phyloP scores from a whole-genome alignment of 2,113 vertebrate genomes.

The Corythornis madagascariensis region DNA sequence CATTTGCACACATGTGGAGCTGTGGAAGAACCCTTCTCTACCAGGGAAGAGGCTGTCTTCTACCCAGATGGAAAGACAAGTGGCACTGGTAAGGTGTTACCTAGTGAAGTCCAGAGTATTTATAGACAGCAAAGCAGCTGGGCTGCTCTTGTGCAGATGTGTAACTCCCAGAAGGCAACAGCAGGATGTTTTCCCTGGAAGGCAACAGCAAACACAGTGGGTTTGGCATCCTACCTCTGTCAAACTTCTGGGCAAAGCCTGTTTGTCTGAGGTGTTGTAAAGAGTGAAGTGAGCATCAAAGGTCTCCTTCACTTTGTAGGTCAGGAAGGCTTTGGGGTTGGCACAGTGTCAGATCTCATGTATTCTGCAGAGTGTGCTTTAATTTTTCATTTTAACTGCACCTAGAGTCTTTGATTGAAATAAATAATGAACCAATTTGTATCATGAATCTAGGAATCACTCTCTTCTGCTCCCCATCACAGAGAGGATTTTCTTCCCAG shows the following conservation, averaged over 20 bases:
- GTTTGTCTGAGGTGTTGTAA: not conserved
- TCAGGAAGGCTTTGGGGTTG: conserved; percentile 40
- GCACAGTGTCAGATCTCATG: not conserved
- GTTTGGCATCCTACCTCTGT: not conserved
- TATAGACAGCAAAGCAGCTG: not conserved
- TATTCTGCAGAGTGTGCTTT: conserved; percentile 9
- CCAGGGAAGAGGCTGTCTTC: not conserved
- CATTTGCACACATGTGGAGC: not conserved
- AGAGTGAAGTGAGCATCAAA: not conserved
- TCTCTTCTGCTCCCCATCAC: conserved; percentile 16
- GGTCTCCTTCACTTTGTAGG: conserved; percentile 16
- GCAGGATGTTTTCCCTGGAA: not conserved
- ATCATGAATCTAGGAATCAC: conserved; percentile 43
- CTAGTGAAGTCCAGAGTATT: not conserved
- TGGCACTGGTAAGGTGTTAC: not conserved
- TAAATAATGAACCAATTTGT: conserved; percentile 59
- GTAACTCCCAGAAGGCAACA: not conserved
- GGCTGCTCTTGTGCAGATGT: not conserved
- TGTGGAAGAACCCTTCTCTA: not conserved
- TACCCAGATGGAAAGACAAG: not conserved
- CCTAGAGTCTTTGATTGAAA: conserved; percentile 41
- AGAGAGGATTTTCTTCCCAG: conserved; percentile 28
- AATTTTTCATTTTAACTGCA: conserved; percentile 59
- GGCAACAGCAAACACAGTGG: not conserved
- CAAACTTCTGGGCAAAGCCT: not conserved